Conservation (phyloP, 2,797 vertebrate genomes). For the Micropoecilia bifurca region DNA sequence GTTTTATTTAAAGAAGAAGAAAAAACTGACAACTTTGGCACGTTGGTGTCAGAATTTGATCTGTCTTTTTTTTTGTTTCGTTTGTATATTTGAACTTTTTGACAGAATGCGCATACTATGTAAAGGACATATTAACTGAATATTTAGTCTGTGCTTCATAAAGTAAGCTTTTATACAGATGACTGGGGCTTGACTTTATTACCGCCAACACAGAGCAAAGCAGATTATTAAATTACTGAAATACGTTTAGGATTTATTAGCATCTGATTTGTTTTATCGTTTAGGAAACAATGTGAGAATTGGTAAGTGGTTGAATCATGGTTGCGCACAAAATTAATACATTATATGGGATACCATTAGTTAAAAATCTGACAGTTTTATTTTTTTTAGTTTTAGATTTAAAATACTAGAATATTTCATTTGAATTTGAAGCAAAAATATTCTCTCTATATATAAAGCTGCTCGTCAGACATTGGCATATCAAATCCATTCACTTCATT, state of each 20-base stretch:
- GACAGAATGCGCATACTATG: constrained; percentile 73
- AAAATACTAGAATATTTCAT: too few species aligned
- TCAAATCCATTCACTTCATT: not conserved
- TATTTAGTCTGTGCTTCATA: constrained; percentile 82
- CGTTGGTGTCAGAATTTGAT: constrained; percentile 72
- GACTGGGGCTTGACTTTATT: constrained; percentile 46
- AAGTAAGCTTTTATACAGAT: constrained; percentile 79
- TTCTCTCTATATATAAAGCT: not conserved
- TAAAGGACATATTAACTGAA: constrained; percentile 81
- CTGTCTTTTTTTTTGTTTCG: constrained; percentile 53
- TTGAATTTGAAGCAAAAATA: not conserved
- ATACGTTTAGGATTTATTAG: not conserved
- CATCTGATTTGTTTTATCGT: not conserved
- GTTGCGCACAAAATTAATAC: not conserved
- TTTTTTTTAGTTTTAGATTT: too few species aligned
- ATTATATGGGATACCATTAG: not conserved
- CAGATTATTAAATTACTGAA: not conserved
- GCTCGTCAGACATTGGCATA: not conserved
- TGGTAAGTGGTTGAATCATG: not conserved
- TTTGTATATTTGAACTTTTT: constrained; percentile 75
- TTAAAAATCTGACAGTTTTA: not conserved
- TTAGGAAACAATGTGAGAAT: not conserved
- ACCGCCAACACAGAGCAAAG: not conserved
- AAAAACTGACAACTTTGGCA: constrained; percentile 55
- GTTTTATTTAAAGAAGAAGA: constrained; percentile 65